Base-by-base conservation (phyloP, 2,888 invertebrate species). In the Watsonalla binaria region DNA sequence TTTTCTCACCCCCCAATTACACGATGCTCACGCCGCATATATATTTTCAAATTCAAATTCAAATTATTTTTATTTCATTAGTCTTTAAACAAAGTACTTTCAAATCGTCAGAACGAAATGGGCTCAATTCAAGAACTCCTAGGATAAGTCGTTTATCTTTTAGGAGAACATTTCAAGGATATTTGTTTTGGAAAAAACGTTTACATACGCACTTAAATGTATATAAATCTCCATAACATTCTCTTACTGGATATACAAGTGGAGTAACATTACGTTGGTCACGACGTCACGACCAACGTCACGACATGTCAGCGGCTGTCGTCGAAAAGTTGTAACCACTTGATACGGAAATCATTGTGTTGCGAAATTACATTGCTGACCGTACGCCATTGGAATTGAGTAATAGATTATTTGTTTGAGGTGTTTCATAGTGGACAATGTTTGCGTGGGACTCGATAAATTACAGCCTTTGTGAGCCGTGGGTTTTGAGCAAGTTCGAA, bases 261-360 rank as follows among this genome's bases (percentile, higher is more conserved):
- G 42, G 11, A 11, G 39, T 11, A 37, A 51, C 53, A 68, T 77
- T 77, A 71, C 76, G 64, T 75, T 70, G 80, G 76, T 78, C 80
- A 79, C 67, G 64, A 61, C 51, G 24, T 24, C 24, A 24, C 24
- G 24, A 24, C 57, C 54, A 53, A 55, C 55, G 13, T 56, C 57
- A 55, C 51, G 63, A 11, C 42, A 11, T 70, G 70, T 70, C 69
- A 57, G 60, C 59, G 66, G 56, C 71, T 66, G 72, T 74, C 72
- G 72, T 72, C 61, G 56, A 68, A 65, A 61, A 62, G 56, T 53
- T 68, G 70, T 76, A 74, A 79, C 82, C 80, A 78, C 78, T 78
- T 76, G 80, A 67, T 65, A 63, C 53, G 58, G 58, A 61, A 61
- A 61, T 58, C 54, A 65, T 49, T 37, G 9, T 0, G 37, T 49